These are phyloP conservation scores for Mastacembelus armatus DNA, from an alignment of 2,797 vertebrate species.

Conservation along the genomic window DNA sequence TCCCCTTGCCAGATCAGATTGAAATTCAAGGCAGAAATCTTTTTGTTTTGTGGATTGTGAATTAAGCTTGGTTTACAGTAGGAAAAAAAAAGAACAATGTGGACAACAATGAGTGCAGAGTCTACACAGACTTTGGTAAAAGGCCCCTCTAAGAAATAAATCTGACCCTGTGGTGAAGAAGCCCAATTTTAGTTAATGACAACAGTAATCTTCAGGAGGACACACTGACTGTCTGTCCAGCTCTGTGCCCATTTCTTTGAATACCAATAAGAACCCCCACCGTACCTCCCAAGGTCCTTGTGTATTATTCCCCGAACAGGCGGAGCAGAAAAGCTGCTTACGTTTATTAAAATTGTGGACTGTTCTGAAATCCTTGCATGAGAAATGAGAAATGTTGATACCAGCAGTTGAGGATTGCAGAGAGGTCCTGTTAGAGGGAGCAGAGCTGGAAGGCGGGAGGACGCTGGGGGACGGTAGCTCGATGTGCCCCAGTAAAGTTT, in stretches of 20 bases:
- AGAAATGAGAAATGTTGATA: constrained; percentile 72
- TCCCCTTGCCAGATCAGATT: constrained; percentile 63
- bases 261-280: constrained; percentile 37
- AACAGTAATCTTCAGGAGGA: constrained; percentile 33
- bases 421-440: constrained; percentile 62
- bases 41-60: constrained; percentile 78
- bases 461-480: constrained; percentile 62
- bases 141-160: constrained; percentile 32
- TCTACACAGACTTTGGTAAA: constrained; percentile 31
- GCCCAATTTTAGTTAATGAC: constrained; percentile 12
- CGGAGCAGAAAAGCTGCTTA: constrained; percentile 84
- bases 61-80: constrained; percentile 70
- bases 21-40: constrained; percentile 74
- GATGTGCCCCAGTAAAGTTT: constrained; percentile 76
- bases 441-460: constrained; percentile 38
- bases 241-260: constrained; percentile 50
- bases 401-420: constrained; percentile 61
- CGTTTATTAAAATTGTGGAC: constrained; percentile 79
- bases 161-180: constrained; percentile 12
- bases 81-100: constrained; percentile 64
- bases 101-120: constrained; percentile 35
- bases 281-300: constrained; percentile 50
- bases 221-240: constrained; percentile 30
- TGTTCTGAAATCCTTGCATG: constrained; percentile 74
- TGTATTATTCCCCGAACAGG: constrained; percentile 71